Conservation (phyloP, 1,140 invertebrate genomes). For the Solenopsis invicta region DNA sequence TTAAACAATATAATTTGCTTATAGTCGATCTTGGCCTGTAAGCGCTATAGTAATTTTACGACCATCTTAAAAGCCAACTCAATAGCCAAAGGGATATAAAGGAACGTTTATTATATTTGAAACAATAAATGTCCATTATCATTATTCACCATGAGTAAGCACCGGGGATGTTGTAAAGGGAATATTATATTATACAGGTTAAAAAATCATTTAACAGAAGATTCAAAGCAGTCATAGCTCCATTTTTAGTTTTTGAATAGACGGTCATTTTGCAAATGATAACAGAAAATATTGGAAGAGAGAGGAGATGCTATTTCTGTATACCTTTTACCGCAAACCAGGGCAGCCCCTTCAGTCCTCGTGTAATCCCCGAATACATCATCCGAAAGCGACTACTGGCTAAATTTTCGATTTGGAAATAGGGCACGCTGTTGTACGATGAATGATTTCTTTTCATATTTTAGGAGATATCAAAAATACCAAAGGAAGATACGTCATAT, state of each 20-base stretch:
- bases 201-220: background rate
- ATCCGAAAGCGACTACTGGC: slow-evolving; percentile 19
- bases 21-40: background rate
- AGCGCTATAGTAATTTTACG: background rate
- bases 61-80: background rate
- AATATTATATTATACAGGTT: background rate
- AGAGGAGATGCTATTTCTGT: background rate
- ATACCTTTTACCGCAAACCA: background rate
- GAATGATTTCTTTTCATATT: slow-evolving; percentile 29
- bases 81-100: background rate
- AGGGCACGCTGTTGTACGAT: background rate
- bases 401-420: slow-evolving; percentile 34
- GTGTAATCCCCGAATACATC: slow-evolving; percentile 34
- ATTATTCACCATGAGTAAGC: background rate
- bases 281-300: background rate
- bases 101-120: background rate
- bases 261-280: background rate
- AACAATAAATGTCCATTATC: slow-evolving; percentile 1
- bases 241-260: background rate
- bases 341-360: background rate
- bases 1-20: background rate
- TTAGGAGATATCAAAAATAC: background rate
- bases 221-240: background rate
- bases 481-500: background rate
- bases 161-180: too few relatives aligned